Conservation (phyloP, 2,888 invertebrate species). For the Ceratothoa steindachneri region DNA sequence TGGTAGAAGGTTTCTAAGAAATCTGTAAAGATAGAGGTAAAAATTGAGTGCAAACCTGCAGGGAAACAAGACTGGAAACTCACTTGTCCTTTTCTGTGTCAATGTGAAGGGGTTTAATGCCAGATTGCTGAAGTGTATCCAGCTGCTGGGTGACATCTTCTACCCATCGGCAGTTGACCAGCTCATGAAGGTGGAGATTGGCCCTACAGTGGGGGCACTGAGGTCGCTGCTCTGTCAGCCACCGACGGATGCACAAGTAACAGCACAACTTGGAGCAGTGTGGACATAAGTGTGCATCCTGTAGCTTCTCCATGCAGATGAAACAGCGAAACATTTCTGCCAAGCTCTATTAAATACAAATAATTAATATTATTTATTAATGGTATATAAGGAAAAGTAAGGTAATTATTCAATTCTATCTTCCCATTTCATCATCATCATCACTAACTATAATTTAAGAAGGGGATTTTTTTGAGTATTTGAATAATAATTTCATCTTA, state of each 20-base stretch:
- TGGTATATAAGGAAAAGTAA: no score
- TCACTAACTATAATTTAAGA: no score
- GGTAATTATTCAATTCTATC: no score
- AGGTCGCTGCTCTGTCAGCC: constrained; percentile 86
- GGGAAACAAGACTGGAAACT: no score
- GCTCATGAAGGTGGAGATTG: constrained; percentile 78
- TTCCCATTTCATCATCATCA: no score
- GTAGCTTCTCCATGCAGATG: constrained; percentile 92
- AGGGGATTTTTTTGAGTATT: no score
- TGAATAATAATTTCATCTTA: no score
- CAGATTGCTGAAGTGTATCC: constrained; percentile 68
- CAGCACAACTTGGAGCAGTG: constrained; percentile 93
- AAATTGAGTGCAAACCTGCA: no score
- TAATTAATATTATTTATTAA: no score
- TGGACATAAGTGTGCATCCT: constrained; percentile 88
- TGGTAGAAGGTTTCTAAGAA: no score
- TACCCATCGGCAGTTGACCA: constrained; percentile 90
- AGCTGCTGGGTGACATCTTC: constrained; percentile 91
- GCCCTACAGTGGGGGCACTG: constrained; percentile 92
- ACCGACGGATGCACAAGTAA: constrained; percentile 84
- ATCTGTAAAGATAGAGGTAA: no score
- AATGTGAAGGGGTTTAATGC: constrained; percentile 31
- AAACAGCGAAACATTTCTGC: constrained; percentile 92
- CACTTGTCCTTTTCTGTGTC: constrained; percentile 10
- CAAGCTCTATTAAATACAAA: no score